Percentiles rank a stretch among this genome's conserved stretches.
phyloP scores from a whole-genome alignment of 1,140 invertebrate genomes.

The Glossosoma conforme region DNA sequence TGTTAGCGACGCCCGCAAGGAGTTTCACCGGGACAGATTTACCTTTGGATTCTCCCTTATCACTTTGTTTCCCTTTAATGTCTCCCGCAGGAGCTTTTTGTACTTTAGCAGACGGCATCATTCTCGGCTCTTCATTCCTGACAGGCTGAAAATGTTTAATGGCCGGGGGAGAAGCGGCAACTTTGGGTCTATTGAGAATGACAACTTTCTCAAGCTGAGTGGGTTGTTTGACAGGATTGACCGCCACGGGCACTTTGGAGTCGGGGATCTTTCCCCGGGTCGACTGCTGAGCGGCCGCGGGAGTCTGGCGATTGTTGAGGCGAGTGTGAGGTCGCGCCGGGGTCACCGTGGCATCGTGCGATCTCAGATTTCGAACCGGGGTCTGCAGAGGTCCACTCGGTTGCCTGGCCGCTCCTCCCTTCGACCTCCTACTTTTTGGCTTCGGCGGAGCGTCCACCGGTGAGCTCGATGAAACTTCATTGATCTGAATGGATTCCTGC shows the following conservation, averaged over 20 bases:
- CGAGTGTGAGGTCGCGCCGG: conserved; percentile 37
- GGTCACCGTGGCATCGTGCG: conserved; percentile 36
- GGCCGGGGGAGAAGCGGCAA: conserved; percentile 5
- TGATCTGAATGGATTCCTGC: conserved; percentile 53
- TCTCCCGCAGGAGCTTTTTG: conserved; percentile 11
- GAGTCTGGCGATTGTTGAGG: conserved; percentile 28
- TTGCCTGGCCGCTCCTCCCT: conserved; percentile 23
- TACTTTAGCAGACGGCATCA: conserved; percentile 7
- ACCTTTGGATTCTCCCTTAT: conserved; percentile 17
- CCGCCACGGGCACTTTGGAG: conserved; percentile 24
- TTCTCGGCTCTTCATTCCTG: conserved; percentile 13
- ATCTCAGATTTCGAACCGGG: conserved; percentile 39
- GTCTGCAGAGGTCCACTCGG: conserved; percentile 25
- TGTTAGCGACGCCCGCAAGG: not conserved
- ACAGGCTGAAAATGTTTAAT: not conserved
- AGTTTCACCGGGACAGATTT: conserved; percentile 5
- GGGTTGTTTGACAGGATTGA: conserved; percentile 9
- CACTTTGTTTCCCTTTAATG: conserved; percentile 12
- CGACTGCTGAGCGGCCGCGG: conserved; percentile 2
- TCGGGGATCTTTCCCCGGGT: conserved; percentile 10
- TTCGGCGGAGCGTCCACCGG: conserved; percentile 40
- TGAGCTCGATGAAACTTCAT: conserved; percentile 56
- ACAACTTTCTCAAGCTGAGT: conserved; percentile 8
- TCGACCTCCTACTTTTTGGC: conserved; percentile 32
- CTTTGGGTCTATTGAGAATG: conserved; percentile 16